Percentiles rank a stretch among this genome's conserved stretches.
Evolutionary conservation across 1,140 invertebrate species (phyloP).

Genomic region (Cyphomyrmex costatus): DNA sequence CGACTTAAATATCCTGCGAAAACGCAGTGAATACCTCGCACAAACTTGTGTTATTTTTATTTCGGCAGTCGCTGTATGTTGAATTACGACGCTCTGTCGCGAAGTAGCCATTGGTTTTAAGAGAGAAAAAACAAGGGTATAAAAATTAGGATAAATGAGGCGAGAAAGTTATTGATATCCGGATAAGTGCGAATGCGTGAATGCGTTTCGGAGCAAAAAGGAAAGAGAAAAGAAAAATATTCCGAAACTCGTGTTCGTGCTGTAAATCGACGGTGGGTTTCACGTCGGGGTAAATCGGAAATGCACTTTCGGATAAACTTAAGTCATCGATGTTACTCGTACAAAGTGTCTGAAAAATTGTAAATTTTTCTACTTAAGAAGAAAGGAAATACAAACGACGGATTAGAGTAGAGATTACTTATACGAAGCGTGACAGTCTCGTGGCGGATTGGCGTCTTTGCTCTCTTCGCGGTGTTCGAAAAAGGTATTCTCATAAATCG

Average conservation of each 20-base stretch:
- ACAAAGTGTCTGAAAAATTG: conserved; percentile 81
- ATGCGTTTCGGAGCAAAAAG: conserved; percentile 13
- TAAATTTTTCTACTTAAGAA: conserved; percentile 83
- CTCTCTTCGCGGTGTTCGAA: background rate
- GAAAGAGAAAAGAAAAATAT: conserved; percentile 12
- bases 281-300: conserved; percentile 35
- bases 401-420: conserved; percentile 72
- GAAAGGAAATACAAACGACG: conserved; percentile 69
- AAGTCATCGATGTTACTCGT: conserved; percentile 85
- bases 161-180: conserved; percentile 79
- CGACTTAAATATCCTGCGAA: conserved; percentile 9
- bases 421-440: conserved; percentile 60
- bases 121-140: conserved; percentile 12
- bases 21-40: conserved; percentile 44
- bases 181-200: conserved; percentile 65
- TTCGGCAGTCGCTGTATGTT: conserved; percentile 34
- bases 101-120: conserved; percentile 29
- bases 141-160: conserved; percentile 39
- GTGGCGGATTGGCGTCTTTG: conserved; percentile 43
- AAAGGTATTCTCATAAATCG: background rate
- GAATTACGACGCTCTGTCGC: conserved; percentile 17
- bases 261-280: background rate
- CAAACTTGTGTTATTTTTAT: conserved; percentile 26
- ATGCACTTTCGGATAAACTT: conserved; percentile 77
- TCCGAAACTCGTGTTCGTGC: conserved; percentile 3